Evolutionary conservation across 2,888 invertebrate species (phyloP).

Genomic region (Gari tellinella): DNA sequence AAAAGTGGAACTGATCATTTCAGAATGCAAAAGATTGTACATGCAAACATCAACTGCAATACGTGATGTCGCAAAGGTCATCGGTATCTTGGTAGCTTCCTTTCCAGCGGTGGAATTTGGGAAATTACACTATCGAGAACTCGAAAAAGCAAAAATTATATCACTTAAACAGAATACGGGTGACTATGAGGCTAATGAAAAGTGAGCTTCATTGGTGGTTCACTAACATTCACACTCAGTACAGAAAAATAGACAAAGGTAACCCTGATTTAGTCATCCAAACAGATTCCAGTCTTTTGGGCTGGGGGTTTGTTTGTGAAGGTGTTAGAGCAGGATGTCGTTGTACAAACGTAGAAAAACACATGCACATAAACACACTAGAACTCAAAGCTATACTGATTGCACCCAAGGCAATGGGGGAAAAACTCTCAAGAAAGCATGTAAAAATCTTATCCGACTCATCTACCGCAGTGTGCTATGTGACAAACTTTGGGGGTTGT

Average conservation of each 20-base stretch:
- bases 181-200: conserved; percentile 22
- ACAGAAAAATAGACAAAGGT: conserved; percentile 19
- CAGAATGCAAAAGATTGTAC: conserved; percentile 6
- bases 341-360: conserved; percentile 31
- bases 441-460: conserved; percentile 45
- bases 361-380: conserved; percentile 41
- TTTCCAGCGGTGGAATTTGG: conserved; percentile 46
- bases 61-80: conserved; percentile 32
- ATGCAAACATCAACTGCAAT: conserved; percentile 11
- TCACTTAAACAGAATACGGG: conserved; percentile 20
- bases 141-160: conserved; percentile 22
- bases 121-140: conserved; percentile 26
- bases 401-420: conserved; percentile 27
- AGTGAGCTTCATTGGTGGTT: conserved; percentile 39
- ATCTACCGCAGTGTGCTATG: conserved; percentile 31
- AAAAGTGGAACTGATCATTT: conserved; percentile 30
- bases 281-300: conserved; percentile 19
- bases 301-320: conserved; percentile 29
- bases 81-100: conserved; percentile 29
- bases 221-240: conserved; percentile 19
- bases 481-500: background rate
- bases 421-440: conserved; percentile 17
- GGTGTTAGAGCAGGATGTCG: conserved; percentile 18
- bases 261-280: conserved; percentile 23
- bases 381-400: conserved; percentile 46